phyloP scores from a whole-genome alignment of 2,113 vertebrate genomes.

The Thalassoma bifasciatum region DNA sequence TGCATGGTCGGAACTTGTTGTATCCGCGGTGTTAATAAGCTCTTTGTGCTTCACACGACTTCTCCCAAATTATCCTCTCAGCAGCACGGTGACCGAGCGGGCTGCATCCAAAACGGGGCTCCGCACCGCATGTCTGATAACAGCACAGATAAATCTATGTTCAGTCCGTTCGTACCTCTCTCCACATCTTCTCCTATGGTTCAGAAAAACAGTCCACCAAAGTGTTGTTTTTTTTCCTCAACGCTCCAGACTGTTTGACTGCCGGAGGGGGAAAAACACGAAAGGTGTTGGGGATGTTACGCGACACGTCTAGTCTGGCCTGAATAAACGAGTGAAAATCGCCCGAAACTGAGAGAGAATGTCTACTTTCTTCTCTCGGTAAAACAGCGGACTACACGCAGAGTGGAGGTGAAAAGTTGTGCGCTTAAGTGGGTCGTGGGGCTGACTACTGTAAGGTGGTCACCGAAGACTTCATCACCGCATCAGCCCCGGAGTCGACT shows the following conservation, averaged over 20 bases:
- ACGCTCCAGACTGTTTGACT: slow-evolving; percentile 28
- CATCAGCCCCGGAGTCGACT: slow-evolving; percentile 54
- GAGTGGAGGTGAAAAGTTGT: slow-evolving; percentile 48
- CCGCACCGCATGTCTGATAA: slow-evolving; percentile 35
- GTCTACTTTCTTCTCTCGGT: not conserved
- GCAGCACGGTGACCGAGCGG: slow-evolving; percentile 37
- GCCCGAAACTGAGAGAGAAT: not conserved
- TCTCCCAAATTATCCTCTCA: slow-evolving; percentile 35
- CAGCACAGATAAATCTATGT: slow-evolving; percentile 30
- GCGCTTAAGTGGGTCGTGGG: slow-evolving; percentile 7
- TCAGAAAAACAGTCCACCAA: slow-evolving; percentile 2
- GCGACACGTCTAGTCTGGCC: slow-evolving; percentile 63
- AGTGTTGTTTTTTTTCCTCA: slow-evolving; percentile 2
- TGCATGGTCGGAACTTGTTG: slow-evolving; percentile 57
- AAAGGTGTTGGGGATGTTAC: slow-evolving; percentile 46
- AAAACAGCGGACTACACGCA: not conserved
- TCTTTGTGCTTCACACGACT: slow-evolving; percentile 64
- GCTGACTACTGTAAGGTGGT: slow-evolving; percentile 19
- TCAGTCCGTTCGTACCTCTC: slow-evolving; percentile 15
- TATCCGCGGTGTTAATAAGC: slow-evolving; percentile 30
- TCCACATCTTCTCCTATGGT: slow-evolving; percentile 22
- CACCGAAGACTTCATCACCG: slow-evolving; percentile 52
- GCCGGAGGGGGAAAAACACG: not conserved
- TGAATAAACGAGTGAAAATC: slow-evolving; percentile 8
- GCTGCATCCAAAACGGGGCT: slow-evolving; percentile 39